Conservation (phyloP, 2,888 invertebrate species). For the Drosophila cognata region DNA sequence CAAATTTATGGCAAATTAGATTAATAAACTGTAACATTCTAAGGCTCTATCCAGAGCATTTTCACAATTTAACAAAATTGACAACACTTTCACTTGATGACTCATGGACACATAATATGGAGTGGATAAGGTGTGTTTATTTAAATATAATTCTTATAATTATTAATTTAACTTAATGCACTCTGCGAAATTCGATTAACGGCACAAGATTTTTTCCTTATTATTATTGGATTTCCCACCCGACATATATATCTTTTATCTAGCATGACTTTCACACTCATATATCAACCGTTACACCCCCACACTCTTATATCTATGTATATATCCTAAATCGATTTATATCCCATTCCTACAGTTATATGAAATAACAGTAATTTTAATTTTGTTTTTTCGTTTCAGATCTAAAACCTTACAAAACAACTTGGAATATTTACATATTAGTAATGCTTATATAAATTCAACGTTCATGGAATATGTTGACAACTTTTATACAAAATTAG, state of each 20-base stretch:
- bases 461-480: background rate
- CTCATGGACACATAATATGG: too few species aligned
- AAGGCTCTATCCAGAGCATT: background rate
- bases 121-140: background rate
- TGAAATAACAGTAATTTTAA: background rate
- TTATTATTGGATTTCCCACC: too few species aligned
- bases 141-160: too few species aligned
- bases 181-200: too few species aligned
- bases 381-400: background rate
- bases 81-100: background rate
- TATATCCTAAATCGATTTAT: too few species aligned
- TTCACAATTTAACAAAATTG: background rate
- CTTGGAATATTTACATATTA: background rate
- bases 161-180: too few species aligned
- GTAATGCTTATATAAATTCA: rapidly evolving
- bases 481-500: background rate
- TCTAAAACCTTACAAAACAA: background rate
- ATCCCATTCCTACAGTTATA: too few species aligned
- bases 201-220: too few species aligned
- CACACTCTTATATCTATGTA: too few species aligned
- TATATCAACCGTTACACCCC: too few species aligned
- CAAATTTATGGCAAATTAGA: background rate
- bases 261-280: too few species aligned
- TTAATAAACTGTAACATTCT: background rate
- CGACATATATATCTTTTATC: too few species aligned